Base-by-base conservation (phyloP, 2,797 vertebrate species). In the Anas acuta region DNA sequence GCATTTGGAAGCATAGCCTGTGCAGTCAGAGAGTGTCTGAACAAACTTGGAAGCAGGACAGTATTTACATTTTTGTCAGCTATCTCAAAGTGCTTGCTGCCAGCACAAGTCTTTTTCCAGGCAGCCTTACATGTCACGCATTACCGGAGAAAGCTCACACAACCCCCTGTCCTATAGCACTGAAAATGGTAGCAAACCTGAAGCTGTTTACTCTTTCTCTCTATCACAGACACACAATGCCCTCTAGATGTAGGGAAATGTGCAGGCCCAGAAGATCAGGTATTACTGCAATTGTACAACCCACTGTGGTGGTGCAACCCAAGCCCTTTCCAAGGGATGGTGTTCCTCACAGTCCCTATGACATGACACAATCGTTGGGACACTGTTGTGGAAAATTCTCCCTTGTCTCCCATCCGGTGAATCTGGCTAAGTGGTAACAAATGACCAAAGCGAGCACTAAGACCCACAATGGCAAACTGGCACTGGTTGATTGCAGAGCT, bases 31-130 rank as follows among this genome's bases (percentile, higher is more conserved):
- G 49, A 74, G 84, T 5, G 2, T 72, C 78, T 87, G 86, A 79
- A 77, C 35, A 64, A 67, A 30, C 62, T 60, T 74, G 57, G 72
- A 93, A 61, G 67, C 35, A 71, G 57, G 3, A 1, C 53, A n/a
- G 30, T 76, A 53, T 92, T 95, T 92, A 84, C 57, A 62, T 82
- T 93, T 91, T 83, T 82, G 71, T 61, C 71, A 56, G 28, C 89
- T 77, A 66, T 89, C 67, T 89, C 77, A 19, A 64, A 87, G 57
- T 16, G 8, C 61, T 93, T 0, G 0, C 71, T 81, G 39, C 22
- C 71, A 47, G 60, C 41, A 58, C 53, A 64, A 79, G 58, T 25
- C 67, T 69, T 93, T 79, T 89, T 82, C 41, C 77, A 89, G 89
- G 49, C 93, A 93, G 85, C 30, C 30, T 75, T 67, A 51, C 37